Conservation (phyloP, 2,888 invertebrate genomes). For the Tetropium fuscum region DNA sequence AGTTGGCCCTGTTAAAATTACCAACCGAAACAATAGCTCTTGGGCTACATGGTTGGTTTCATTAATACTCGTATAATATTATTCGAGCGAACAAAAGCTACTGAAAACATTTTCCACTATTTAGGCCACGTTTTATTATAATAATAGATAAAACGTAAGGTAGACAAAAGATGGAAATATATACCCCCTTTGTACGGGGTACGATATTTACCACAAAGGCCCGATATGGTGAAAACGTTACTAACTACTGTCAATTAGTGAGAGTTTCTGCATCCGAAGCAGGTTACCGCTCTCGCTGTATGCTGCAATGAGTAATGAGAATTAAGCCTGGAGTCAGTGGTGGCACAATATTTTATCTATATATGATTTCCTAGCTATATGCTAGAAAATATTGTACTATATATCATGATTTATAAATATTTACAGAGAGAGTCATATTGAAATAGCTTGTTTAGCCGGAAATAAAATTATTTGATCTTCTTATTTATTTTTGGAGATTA, state of each 20-base stretch:
- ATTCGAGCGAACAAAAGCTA: constrained; percentile 16
- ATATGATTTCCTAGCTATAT: no score
- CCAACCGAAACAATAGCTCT: no score
- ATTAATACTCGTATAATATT: no score
- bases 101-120: constrained; percentile 13
- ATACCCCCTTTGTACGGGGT: constrained; percentile 12
- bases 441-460: no score
- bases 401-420: no score
- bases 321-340: constrained; percentile 8
- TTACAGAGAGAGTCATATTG: no score
- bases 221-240: constrained; percentile 22
- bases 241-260: constrained; percentile 26
- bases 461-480: no score
- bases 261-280: constrained; percentile 21
- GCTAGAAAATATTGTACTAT: no score
- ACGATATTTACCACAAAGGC: constrained; percentile 20
- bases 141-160: constrained; percentile 27
- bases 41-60: no score
- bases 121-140: constrained; percentile 17
- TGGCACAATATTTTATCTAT: no score
- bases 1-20: no score
- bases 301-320: constrained; percentile 13
- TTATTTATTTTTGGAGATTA: no score
- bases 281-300: constrained; percentile 8
- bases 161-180: constrained; percentile 26